These are phyloP conservation scores for Philhelius pedissequus DNA, from an alignment of 2,888 invertebrate species.

Conservation along the genomic window DNA sequence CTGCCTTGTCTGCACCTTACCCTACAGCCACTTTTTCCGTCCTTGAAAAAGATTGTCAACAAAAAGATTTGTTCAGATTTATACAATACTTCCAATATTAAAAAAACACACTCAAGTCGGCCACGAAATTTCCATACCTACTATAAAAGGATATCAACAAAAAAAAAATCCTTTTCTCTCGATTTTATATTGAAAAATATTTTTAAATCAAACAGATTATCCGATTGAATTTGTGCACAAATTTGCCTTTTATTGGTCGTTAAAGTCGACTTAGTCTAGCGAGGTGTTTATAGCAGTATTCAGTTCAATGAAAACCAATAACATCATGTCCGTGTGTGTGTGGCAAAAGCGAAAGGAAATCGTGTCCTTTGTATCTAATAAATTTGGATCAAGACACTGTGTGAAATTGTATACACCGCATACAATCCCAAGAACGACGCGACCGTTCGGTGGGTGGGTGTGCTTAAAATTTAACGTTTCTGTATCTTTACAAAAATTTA, in stretches of 20 bases:
- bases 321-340: neutral
- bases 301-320: neutral
- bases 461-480: too few relatives aligned
- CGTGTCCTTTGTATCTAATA: neutral
- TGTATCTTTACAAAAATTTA: neutral
- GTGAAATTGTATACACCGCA: neutral
- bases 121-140: neutral
- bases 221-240: constrained; percentile 24
- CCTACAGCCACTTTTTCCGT: too few relatives aligned
- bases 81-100: too few relatives aligned
- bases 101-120: too few relatives aligned
- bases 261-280: constrained; percentile 45
- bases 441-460: too few relatives aligned
- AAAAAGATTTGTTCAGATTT: too few relatives aligned
- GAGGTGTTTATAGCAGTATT: constrained; percentile 50
- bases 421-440: too few relatives aligned
- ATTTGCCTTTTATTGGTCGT: constrained; percentile 38
- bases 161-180: neutral
- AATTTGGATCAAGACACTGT: neutral
- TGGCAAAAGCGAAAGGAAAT: neutral
- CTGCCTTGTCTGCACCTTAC: too few relatives aligned
- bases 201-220: neutral
- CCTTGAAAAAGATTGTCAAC: too few relatives aligned
- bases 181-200: too few relatives aligned
- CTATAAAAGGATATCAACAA: neutral